Evolutionary conservation across 2,797 vertebrate species (phyloP), one percentile per base, ranked within the genome.

Genomic region (Scomberomorus guttatus): DNA sequence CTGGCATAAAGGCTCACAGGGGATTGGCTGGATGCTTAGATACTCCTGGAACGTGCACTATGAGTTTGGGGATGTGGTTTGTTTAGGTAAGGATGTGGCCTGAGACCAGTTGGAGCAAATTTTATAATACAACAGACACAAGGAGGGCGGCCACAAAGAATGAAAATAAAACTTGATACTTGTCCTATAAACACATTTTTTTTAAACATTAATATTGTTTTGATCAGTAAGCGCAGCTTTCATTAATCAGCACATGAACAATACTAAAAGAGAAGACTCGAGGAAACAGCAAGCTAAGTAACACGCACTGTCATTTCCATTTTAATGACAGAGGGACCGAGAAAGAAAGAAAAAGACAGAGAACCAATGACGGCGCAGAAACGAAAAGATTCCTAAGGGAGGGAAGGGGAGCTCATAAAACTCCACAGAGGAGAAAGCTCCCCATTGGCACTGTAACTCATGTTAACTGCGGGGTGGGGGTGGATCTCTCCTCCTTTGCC

Each of bases 401-500:
- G 84, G 83, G 79, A 83, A 75, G 22, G 70, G 42, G 76, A 83
- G 82, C 82, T 88, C 88, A 91, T 91, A 92, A 92, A 92, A 83
- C 72, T 84, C 52, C 71, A 73, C 48, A 22, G 71, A 75, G 61
- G 74, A 85, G 77, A 90, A 89, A 88, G 87, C 87, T 83, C 82
- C 79, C 75, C 68, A 57, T 92, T 92, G 93, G 93, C 96, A 95
- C 95, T 93, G 92, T 95, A 95, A 90, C 89, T 91, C 94, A 68
- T 96, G 96, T 97, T 95, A 92, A 90, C 95, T 96, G 84, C 80
- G 61, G 86, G 72, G 61, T 85, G 84, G 87, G 92, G 88, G 90
- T 78, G 85, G 81, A 93, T 89, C 76, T 90, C 77, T 68, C 59
- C 61, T 77, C 54, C 52, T 67, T 66, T 60, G 24, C 64, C 79